Conservation (phyloP, 2,797 vertebrate species). For the Diglossa cyanea region DNA sequence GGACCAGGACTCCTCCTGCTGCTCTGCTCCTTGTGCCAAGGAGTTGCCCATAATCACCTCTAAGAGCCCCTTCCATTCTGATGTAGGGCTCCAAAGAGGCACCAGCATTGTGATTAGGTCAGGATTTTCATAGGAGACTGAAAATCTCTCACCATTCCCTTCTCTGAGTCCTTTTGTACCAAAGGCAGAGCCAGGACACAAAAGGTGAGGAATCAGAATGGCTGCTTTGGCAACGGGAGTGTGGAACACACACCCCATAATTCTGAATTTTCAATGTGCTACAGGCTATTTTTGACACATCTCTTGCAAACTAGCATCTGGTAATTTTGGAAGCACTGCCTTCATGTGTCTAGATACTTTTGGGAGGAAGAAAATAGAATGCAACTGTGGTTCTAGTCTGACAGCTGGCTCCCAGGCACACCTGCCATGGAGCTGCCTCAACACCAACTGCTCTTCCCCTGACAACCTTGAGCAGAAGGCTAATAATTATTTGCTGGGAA, state of each 20-base stretch:
- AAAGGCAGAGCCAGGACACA: background rate
- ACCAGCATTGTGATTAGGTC: background rate
- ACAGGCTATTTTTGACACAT: background rate
- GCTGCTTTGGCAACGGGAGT: background rate
- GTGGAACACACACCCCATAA: accelerated
- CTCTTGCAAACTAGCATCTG: background rate
- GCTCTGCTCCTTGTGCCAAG: background rate
- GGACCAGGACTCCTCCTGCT: background rate
- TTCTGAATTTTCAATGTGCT: background rate
- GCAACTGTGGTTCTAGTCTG: background rate
- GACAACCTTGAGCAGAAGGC: background rate
- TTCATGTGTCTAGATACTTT: background rate
- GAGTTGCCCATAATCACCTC: background rate
- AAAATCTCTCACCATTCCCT: background rate
- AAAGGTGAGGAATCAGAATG: background rate
- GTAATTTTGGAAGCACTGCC: background rate
- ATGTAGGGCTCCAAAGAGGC: background rate
- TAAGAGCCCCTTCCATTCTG: background rate
- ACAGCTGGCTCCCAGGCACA: background rate
- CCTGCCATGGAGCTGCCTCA: background rate
- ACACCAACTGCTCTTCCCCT: background rate
- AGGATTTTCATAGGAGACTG: background rate
- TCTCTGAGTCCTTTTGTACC: background rate
- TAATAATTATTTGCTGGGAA: background rate
- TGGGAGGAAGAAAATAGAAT: background rate